phyloP scores from a whole-genome alignment of 2,888 invertebrate genomes.

The Thera obeliscata region DNA sequence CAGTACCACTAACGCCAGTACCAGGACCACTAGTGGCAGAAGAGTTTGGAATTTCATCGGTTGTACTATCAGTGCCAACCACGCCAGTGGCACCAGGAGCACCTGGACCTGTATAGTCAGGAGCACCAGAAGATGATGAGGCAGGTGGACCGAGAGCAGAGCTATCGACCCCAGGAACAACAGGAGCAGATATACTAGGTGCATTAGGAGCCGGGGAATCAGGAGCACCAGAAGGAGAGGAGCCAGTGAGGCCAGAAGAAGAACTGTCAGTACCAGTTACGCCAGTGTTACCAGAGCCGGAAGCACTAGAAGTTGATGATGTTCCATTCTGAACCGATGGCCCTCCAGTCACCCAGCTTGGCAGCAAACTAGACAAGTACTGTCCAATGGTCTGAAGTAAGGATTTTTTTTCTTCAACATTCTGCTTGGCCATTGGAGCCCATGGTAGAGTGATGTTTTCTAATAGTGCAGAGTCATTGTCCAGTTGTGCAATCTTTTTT shows the following conservation, averaged over 20 bases:
- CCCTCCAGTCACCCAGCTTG: conserved; percentile 61
- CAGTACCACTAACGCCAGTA: not conserved
- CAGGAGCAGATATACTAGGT: not conserved
- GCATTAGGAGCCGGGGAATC: not conserved
- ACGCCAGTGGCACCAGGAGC: conserved; percentile 8
- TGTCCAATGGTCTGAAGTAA: conserved; percentile 63
- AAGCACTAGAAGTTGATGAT: conserved; percentile 12
- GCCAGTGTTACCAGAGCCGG: conserved; percentile 5
- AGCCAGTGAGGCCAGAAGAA: conserved; percentile 5
- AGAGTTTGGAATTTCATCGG: not conserved
- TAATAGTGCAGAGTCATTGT: conserved; percentile 66
- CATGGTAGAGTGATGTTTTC: conserved; percentile 62
- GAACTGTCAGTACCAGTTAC: conserved; percentile 9
- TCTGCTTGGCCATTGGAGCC: conserved; percentile 57
- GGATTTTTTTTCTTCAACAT: conserved; percentile 63
- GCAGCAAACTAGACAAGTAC: conserved; percentile 64
- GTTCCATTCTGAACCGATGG: conserved; percentile 28
- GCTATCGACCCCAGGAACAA: not conserved
- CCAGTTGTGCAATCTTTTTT: conserved; percentile 65
- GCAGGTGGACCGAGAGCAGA: not conserved
- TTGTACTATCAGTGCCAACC: conserved; percentile 3
- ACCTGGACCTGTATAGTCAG: conserved; percentile 1
- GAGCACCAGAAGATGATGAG: conserved; percentile 8
- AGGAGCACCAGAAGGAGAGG: not conserved
- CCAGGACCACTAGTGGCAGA: too few relatives aligned